These are phyloP conservation scores for Molothrus ater DNA, from an alignment of 2,797 vertebrate species.

Conservation along the genomic window DNA sequence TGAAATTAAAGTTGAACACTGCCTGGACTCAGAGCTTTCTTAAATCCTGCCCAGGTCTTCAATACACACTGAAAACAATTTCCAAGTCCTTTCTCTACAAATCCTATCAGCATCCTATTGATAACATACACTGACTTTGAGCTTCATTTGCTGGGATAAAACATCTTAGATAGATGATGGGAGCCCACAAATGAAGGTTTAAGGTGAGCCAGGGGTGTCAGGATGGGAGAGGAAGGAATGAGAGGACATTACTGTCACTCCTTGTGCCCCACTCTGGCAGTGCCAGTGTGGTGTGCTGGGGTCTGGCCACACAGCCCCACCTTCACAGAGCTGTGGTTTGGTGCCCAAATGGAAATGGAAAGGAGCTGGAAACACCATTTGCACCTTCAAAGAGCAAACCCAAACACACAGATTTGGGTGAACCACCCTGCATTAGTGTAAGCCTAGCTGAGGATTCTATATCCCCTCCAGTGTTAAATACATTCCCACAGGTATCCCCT, in stretches of 20 bases:
- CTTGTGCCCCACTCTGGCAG: fast-evolving
- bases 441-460: background rate
- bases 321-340: background rate
- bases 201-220: background rate
- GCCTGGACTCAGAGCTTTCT: background rate
- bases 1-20: background rate
- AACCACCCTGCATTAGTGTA: background rate
- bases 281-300: fast-evolving
- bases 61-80: background rate
- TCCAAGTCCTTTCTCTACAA: background rate
- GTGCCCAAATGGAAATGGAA: background rate
- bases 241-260: background rate
- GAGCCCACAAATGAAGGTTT: background rate
- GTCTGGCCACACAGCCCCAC: background rate
- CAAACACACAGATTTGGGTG: fast-evolving
- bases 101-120: background rate
- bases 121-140: background rate
- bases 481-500: background rate
- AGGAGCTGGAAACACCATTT: background rate
- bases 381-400: background rate
- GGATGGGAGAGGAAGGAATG: background rate
- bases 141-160: background rate
- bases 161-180: background rate
- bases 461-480: background rate
- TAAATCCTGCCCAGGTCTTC: background rate